phyloP scores from a whole-genome alignment of 1,140 invertebrate genomes.

The Calosoma granatense region DNA sequence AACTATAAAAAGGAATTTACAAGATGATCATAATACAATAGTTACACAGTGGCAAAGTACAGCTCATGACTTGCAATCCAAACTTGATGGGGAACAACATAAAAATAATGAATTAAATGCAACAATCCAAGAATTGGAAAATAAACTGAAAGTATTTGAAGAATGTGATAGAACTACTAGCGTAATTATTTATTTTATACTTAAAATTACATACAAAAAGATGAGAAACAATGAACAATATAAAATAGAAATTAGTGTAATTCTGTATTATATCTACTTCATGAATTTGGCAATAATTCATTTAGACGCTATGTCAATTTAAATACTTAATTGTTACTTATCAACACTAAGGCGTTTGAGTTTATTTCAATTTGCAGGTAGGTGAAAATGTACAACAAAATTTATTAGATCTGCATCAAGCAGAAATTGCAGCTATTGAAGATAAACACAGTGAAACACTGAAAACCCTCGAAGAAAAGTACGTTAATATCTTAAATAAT shows the following conservation, averaged over 20 bases:
- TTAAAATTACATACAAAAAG: no score
- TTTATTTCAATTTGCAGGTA: neutral
- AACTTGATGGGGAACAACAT: neutral
- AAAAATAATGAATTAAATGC: neutral
- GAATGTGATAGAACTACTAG: no score
- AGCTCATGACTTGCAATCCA: neutral
- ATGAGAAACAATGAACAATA: no score
- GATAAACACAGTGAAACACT: neutral
- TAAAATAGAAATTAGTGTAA: no score
- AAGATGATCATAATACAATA: neutral
- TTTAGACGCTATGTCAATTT: no score
- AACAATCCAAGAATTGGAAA: neutral
- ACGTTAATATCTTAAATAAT: neutral
- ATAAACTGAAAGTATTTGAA: no score
- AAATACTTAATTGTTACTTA: no score
- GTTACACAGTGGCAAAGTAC: neutral
- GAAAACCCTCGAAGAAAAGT: neutral
- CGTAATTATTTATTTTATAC: no score
- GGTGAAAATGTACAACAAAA: neutral
- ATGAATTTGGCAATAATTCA: no score
- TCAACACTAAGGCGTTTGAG: no score
- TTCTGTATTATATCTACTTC: no score
- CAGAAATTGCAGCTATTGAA: neutral
- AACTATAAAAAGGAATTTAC: neutral
- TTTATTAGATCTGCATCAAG: neutral